These are phyloP conservation scores for Drosophila vallismaia DNA, from an alignment of 2,888 invertebrate genomes.

Conservation along the genomic window DNA sequence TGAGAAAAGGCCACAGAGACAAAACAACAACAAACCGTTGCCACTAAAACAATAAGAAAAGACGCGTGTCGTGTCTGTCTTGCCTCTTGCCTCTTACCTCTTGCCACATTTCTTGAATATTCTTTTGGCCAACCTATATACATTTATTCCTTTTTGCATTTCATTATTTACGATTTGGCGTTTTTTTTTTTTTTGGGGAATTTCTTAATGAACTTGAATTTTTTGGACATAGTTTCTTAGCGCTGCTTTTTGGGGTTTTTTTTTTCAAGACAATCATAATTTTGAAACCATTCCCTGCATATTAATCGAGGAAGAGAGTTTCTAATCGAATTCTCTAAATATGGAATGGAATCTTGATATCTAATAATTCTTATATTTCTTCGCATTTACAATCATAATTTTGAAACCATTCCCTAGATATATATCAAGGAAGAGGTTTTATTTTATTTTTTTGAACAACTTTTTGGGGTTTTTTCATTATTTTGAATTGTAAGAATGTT, in stretches of 20 bases:
- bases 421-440: slow-evolving; percentile 6
- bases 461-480: too few relatives aligned
- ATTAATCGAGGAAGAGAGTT: slow-evolving; percentile 10
- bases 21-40: slow-evolving; percentile 2
- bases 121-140: slow-evolving; percentile 55
- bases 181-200: slow-evolving; percentile 41
- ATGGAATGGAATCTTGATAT: too few relatives aligned
- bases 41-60: slow-evolving; percentile 26
- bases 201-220: slow-evolving; percentile 44
- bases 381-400: slow-evolving; percentile 8
- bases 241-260: neutral
- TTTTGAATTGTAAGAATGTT: too few relatives aligned
- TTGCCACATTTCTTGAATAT: slow-evolving; percentile 54
- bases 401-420: slow-evolving; percentile 19
- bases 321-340: too few relatives aligned
- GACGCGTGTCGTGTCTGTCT: slow-evolving; percentile 6
- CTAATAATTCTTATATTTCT: too few relatives aligned
- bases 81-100: slow-evolving; percentile 25
- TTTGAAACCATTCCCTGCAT: slow-evolving; percentile 21
- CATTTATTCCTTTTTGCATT: slow-evolving; percentile 11
- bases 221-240: neutral
- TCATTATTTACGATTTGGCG: slow-evolving; percentile 18
- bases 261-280: slow-evolving; percentile 9
- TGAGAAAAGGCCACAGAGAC: slow-evolving; percentile 30
- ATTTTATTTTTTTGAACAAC: too few relatives aligned